phyloP scores from a whole-genome alignment of 2,797 vertebrate genomes.

The Acropternis orthonyx region DNA sequence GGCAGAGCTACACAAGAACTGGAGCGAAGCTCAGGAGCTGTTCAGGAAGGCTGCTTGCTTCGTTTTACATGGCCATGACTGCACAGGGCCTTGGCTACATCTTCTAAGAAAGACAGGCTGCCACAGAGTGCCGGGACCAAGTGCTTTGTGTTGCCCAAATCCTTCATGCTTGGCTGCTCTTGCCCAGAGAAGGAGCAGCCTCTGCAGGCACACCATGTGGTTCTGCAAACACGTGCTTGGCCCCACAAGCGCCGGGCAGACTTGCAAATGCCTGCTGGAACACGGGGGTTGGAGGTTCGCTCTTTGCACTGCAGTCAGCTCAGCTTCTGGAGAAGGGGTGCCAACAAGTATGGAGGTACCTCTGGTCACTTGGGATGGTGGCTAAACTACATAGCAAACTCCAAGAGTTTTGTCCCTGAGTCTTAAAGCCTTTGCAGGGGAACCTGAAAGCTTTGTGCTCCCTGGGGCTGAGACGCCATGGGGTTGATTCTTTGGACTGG shows the following conservation, averaged over 20 bases:
- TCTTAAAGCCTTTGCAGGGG: not conserved
- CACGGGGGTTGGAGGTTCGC: not conserved
- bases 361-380: not conserved
- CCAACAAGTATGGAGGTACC: not conserved
- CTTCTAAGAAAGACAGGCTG: not conserved
- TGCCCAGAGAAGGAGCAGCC: fast-evolving
- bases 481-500: not conserved
- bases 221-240: not conserved
- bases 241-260: fast-evolving
- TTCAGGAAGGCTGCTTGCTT: not conserved
- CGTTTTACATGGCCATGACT: not conserved
- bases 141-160: not conserved
- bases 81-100: not conserved
- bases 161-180: not conserved
- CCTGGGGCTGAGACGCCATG: fast-evolving
- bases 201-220: fast-evolving
- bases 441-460: not conserved
- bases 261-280: not conserved
- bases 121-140: not conserved
- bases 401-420: not conserved
- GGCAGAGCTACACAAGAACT: not conserved
- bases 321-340: not conserved
- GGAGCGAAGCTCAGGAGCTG: not conserved
- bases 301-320: not conserved
- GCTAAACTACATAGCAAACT: not conserved